A percentile compares a stretch with the other conserved stretches of the same genome.
phyloP scores from a whole-genome alignment of 35 echinoderm and acorn worm species.

The Diadema setosum region DNA sequence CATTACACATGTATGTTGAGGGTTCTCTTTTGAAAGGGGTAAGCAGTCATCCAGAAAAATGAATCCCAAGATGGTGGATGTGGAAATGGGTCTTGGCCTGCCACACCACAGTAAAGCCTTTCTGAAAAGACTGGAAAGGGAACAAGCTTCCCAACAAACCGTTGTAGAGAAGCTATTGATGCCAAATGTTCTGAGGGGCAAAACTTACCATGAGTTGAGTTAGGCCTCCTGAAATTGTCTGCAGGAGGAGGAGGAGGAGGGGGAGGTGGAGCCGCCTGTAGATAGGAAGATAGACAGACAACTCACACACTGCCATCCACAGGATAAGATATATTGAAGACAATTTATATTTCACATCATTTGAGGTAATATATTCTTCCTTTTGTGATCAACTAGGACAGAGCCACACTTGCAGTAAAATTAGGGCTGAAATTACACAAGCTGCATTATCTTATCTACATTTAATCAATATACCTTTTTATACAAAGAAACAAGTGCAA shows the following conservation, averaged over 20 bases:
- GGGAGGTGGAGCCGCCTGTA: slow-evolving; percentile 31
- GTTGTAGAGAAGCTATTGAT: background rate
- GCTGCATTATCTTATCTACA: background rate
- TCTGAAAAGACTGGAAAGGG: too few relatives aligned
- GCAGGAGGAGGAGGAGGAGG: slow-evolving; percentile 50
- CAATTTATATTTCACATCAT: background rate
- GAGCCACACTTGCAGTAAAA: too few relatives aligned
- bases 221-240: background rate
- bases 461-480: background rate
- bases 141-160: too few relatives aligned
- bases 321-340: background rate
- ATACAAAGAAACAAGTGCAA: background rate
- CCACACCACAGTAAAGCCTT: too few relatives aligned
- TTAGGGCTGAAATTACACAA: background rate
- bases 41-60: too few relatives aligned
- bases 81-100: too few relatives aligned
- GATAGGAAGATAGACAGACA: background rate
- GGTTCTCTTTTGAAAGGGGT: too few relatives aligned
- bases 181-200: background rate
- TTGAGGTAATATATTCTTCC: background rate
- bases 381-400: background rate
- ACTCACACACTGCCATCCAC: background rate
- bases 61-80: too few relatives aligned
- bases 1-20: too few relatives aligned
- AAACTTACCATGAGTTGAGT: slow-evolving; percentile 36